phyloP scores from a whole-genome alignment of 2,797 vertebrate species.

The Rhinichthys osculus region DNA sequence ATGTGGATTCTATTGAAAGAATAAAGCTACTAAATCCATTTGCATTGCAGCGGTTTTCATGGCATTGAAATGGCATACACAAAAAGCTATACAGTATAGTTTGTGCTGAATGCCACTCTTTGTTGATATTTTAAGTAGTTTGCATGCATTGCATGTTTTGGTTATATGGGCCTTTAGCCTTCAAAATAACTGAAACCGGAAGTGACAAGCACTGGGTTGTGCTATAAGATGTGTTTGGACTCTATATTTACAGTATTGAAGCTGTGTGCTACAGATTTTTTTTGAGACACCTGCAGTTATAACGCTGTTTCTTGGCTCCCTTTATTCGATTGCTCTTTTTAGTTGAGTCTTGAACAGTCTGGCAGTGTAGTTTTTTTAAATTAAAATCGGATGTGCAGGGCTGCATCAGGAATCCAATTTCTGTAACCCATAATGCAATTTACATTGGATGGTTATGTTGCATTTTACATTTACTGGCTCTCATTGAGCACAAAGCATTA shows the following conservation, averaged over 20 bases:
- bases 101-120: background rate
- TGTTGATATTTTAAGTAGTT: background rate
- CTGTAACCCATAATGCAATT: background rate
- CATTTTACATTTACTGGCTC: background rate
- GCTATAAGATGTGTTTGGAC: background rate
- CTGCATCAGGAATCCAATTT: background rate
- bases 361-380: background rate
- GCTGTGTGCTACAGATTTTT: background rate
- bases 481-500: background rate
- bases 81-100: background rate
- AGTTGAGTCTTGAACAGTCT: background rate
- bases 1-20: slow-evolving; percentile 9
- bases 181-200: slow-evolving; percentile 11
- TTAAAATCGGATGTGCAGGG: background rate
- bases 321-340: background rate
- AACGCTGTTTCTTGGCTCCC: background rate
- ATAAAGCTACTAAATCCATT: slow-evolving; percentile 16
- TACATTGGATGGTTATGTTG: background rate
- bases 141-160: background rate
- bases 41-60: background rate
- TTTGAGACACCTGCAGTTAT: background rate
- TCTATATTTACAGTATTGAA: background rate
- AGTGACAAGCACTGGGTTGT: slow-evolving; percentile 12
- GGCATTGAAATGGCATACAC: background rate
- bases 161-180: background rate